Conservation (phyloP, 1,140 invertebrate genomes). For the Bombyx mori region ASM3026992v2 NC_085113.1:7061501-7062000, state of each 20-base stretch:
- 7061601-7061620: too few species aligned
- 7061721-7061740: slow-evolving; percentile 6
- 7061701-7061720: not conserved
- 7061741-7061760: slow-evolving; percentile 25
- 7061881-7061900: slow-evolving; percentile 41
- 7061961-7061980: too few species aligned
- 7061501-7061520: too few species aligned
- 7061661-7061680: too few species aligned
- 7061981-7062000: too few species aligned
- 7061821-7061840: slow-evolving; percentile 44
- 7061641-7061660: too few species aligned
- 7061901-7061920: slow-evolving; percentile 26
- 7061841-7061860: slow-evolving; percentile 4
- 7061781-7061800: slow-evolving; percentile 12
- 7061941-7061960: too few species aligned
- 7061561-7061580: too few species aligned
- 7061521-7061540: too few species aligned
- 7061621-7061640: too few species aligned
- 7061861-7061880: slow-evolving; percentile 12
- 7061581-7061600: too few species aligned
- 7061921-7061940: slow-evolving; percentile 23
- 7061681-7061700: not conserved
- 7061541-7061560: too few species aligned
- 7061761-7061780: slow-evolving; percentile 21
- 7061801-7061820: slow-evolving; percentile 19